These are phyloP conservation scores for Dicrurus megarhynchus DNA, from an alignment of 2,113 vertebrate genomes.

Conservation along the genomic window DNA sequence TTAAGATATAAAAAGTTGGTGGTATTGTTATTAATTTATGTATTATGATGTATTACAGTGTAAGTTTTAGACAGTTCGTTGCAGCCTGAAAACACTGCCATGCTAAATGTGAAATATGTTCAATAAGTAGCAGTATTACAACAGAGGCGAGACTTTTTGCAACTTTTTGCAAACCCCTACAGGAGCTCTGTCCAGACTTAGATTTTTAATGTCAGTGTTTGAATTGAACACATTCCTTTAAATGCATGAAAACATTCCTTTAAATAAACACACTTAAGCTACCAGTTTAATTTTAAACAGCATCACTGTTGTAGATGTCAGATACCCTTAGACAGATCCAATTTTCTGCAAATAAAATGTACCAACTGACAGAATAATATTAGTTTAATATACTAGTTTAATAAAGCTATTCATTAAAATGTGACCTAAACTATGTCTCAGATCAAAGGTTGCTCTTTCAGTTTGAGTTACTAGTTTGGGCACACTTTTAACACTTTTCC, in stretches of 20 bases:
- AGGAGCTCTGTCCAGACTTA: not conserved
- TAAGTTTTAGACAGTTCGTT: not conserved
- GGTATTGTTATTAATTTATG: not conserved
- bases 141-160: not conserved
- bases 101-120: not conserved
- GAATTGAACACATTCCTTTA: conserved; percentile 2
- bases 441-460: conserved; percentile 45
- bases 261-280: not conserved
- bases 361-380: conserved; percentile 59
- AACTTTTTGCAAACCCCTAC: not conserved
- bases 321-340: conserved; percentile 35
- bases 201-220: not conserved
- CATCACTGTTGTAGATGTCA: not conserved
- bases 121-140: not conserved
- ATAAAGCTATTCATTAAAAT: conserved; percentile 59
- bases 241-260: conserved; percentile 12
- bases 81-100: not conserved
- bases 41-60: not conserved
- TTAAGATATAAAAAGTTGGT: not conserved
- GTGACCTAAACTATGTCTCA: conserved; percentile 34
- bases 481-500: conserved; percentile 39
- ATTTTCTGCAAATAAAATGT: conserved; percentile 61
- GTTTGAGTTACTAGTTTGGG: conserved; percentile 44
- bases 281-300: conserved; percentile 37
- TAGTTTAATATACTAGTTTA: conserved; percentile 60